These are phyloP conservation scores for Lontra canadensis DNA, from an alignment of 2,113 vertebrate species.

Conservation along the genomic window DNA sequence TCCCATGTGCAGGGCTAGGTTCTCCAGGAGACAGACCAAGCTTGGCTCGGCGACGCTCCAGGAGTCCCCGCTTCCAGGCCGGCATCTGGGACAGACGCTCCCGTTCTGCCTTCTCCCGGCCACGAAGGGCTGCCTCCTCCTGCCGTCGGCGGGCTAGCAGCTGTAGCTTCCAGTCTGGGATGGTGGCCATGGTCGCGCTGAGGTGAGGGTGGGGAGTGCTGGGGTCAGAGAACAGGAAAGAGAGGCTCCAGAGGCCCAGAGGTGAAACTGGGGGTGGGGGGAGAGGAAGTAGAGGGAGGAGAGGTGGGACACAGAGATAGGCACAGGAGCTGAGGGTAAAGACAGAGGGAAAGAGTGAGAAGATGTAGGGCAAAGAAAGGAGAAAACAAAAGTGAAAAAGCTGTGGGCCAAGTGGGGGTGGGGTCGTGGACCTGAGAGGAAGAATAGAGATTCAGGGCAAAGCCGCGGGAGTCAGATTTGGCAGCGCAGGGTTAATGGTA, in stretches of 20 bases:
- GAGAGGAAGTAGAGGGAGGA: not conserved
- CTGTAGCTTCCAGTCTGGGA: constrained; percentile 93
- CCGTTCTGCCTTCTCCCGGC: constrained; percentile 87
- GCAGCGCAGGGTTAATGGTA: not conserved
- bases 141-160: constrained; percentile 89
- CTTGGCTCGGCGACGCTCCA: constrained; percentile 89
- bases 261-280: not conserved
- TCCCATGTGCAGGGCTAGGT: constrained; percentile 51
- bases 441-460: not conserved
- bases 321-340: not conserved
- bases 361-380: not conserved
- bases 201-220: constrained; percentile 10
- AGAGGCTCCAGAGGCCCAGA: not conserved
- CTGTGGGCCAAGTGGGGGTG: not conserved
- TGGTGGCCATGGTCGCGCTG: constrained; percentile 75
- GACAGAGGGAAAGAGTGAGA: not conserved
- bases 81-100: constrained; percentile 91
- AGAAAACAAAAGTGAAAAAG: not conserved
- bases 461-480: not conserved
- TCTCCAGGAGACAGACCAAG: constrained; percentile 81
- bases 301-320: not conserved
- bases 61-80: constrained; percentile 92
- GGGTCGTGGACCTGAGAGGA: not conserved
- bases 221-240: constrained; percentile 45
- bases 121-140: constrained; percentile 88